Percentiles rank a stretch among this genome's conserved stretches.
These are phyloP conservation scores for Oopsacas minuta DNA, from an alignment of 37 sponge, comb jelly and placozoan species.

Conservation along the genomic window DNA sequence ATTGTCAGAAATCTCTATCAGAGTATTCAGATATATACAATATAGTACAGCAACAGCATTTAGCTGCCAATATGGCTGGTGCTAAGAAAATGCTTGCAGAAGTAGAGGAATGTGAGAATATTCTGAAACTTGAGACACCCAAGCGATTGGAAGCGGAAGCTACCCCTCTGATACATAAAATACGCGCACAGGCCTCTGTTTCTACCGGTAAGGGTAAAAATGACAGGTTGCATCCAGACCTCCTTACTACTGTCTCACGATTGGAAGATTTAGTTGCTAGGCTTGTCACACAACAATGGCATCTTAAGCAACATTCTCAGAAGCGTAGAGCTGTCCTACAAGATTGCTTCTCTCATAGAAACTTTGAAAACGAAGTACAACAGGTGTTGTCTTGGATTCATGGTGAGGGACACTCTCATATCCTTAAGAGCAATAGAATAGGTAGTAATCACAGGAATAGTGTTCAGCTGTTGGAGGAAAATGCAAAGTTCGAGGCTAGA, in stretches of 20 bases:
- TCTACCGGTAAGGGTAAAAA: not conserved
- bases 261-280: not conserved
- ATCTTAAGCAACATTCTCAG: not conserved
- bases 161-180: not conserved
- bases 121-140: not conserved
- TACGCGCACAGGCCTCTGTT: not conserved
- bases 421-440: not conserved
- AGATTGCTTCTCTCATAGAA: not conserved
- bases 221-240: not conserved
- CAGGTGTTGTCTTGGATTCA: not conserved
- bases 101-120: not conserved
- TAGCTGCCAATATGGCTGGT: not conserved
- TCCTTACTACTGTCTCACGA: not conserved
- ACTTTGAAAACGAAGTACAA: conserved; percentile 12
- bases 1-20: not conserved
- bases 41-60: not conserved
- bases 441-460: not conserved
- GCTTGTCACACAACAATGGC: not conserved
- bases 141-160: not conserved
- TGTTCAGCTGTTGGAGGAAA: not conserved
- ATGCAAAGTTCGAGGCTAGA: not conserved
- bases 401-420: not conserved
- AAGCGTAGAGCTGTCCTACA: not conserved
- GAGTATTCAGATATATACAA: not conserved
- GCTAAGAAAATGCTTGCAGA: conserved; percentile 5